These are phyloP conservation scores for Morus bassanus DNA, from an alignment of 2,797 vertebrate genomes.

Conservation along the genomic window DNA sequence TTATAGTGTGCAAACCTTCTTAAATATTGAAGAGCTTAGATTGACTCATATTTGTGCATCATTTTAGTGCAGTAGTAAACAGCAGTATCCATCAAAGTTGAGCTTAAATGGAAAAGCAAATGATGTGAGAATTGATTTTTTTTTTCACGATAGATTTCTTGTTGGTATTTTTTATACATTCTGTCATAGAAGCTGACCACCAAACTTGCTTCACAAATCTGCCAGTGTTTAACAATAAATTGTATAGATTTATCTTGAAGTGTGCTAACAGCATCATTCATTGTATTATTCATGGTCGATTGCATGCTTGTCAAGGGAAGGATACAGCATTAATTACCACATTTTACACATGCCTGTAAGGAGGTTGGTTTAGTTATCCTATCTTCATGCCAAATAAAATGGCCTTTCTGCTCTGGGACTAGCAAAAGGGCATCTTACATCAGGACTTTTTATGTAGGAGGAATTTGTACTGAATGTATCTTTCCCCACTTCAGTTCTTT, in stretches of 20 bases:
- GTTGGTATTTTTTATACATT: background rate
- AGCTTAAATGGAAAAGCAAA: constrained; percentile 21
- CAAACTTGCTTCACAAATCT: background rate
- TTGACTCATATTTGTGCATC: background rate
- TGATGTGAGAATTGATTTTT: background rate
- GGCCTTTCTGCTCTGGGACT: background rate
- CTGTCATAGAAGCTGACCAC: background rate
- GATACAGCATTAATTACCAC: background rate
- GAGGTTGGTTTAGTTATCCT: background rate
- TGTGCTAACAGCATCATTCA: background rate
- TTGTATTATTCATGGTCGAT: background rate
- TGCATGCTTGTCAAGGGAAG: background rate
- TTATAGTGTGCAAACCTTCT: constrained; percentile 49
- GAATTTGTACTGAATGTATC: background rate
- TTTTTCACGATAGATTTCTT: background rate
- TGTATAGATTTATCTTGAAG: background rate
- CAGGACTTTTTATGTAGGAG: background rate
- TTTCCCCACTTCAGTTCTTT: background rate
- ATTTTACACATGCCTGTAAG: background rate
- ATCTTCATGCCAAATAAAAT: background rate
- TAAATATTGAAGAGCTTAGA: constrained; percentile 54
- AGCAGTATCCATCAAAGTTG: background rate
- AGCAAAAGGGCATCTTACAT: background rate
- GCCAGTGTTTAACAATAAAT: constrained; percentile 2
- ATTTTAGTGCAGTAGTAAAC: constrained; percentile 5